Conservation (phyloP, 2,888 invertebrate genomes). For the Chymomyza fuscimana region DNA sequence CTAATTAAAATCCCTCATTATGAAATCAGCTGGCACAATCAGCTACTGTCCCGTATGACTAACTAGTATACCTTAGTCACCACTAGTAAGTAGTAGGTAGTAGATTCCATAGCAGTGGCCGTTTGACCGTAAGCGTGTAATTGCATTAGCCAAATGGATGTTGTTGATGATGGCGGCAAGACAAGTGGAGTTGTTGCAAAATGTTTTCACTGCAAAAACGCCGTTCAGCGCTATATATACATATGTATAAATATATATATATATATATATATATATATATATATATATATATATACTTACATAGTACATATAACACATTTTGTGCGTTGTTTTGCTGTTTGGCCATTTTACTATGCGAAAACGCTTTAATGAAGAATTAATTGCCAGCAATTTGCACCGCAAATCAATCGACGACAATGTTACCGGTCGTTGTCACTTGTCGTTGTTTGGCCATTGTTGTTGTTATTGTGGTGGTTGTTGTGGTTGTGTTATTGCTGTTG, state of each 20-base stretch:
- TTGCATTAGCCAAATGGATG: constrained; percentile 63
- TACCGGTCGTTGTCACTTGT: constrained; percentile 55
- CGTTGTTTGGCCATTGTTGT: constrained; percentile 18
- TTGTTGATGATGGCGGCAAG: neutral
- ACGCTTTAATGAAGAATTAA: constrained; percentile 79
- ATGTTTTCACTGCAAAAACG: constrained; percentile 61
- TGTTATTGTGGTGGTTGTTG: constrained; percentile 17
- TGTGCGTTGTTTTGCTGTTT: constrained; percentile 23
- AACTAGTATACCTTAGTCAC: constrained; percentile 13
- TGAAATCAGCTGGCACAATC: constrained; percentile 62
- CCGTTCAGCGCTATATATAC: neutral
- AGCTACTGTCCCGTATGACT: constrained; percentile 18
- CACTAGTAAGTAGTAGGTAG: constrained; percentile 7
- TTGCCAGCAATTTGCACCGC: constrained; percentile 78
- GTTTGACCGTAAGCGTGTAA: constrained; percentile 72
- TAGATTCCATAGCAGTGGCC: constrained; percentile 43
- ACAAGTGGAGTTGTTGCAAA: constrained; percentile 45
- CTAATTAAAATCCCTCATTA: constrained; percentile 73
- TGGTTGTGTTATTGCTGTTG: constrained; percentile 5
- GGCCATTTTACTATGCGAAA: constrained; percentile 71
- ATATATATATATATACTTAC: neutral
- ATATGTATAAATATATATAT: neutral
- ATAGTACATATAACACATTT: constrained; percentile 8
- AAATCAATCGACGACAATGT: constrained; percentile 58
- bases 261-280: neutral